Conservation (phyloP, 1,140 invertebrate species). For the Pararge aegeria region DNA sequence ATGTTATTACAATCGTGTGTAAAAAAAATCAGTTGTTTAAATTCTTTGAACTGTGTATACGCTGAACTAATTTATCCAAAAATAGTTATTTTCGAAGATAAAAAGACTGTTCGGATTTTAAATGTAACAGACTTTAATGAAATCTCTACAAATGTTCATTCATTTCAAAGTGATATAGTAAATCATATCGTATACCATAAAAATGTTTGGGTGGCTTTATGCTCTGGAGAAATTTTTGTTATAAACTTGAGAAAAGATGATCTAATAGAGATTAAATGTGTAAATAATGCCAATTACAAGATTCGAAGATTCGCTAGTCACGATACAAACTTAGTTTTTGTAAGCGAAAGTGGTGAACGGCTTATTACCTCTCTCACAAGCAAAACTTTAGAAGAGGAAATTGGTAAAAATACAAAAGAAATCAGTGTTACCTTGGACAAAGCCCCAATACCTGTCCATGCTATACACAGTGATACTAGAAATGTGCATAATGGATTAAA, state of each 20-base stretch:
- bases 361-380: slow-evolving; percentile 33
- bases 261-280: slow-evolving; percentile 40
- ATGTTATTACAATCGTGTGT: slow-evolving; percentile 20
- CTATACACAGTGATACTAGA: slow-evolving; percentile 16
- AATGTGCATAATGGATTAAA: slow-evolving; percentile 35
- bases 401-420: slow-evolving; percentile 34
- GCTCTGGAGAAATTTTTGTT: slow-evolving; percentile 48
- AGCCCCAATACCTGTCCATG: slow-evolving; percentile 21
- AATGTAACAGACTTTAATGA: slow-evolving; percentile 18
- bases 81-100: slow-evolving; percentile 52
- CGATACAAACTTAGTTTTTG: slow-evolving; percentile 42
- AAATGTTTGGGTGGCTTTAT: slow-evolving; percentile 53
- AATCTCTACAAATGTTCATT: slow-evolving; percentile 14
- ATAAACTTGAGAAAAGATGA: slow-evolving; percentile 37
- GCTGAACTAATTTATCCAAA: slow-evolving; percentile 48
- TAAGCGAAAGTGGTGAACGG: slow-evolving; percentile 61
- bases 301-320: slow-evolving; percentile 38
- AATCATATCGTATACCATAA: slow-evolving; percentile 39
- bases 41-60: slow-evolving; percentile 23
- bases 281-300: slow-evolving; percentile 48
- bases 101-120: slow-evolving; percentile 34
- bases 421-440: slow-evolving; percentile 44
- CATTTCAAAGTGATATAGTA: slow-evolving; percentile 42
- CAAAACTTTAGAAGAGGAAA: slow-evolving; percentile 38
- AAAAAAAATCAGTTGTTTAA: slow-evolving; percentile 7